phyloP scores from a whole-genome alignment of 2,113 vertebrate species.

The Pseudopipra pipra region DNA sequence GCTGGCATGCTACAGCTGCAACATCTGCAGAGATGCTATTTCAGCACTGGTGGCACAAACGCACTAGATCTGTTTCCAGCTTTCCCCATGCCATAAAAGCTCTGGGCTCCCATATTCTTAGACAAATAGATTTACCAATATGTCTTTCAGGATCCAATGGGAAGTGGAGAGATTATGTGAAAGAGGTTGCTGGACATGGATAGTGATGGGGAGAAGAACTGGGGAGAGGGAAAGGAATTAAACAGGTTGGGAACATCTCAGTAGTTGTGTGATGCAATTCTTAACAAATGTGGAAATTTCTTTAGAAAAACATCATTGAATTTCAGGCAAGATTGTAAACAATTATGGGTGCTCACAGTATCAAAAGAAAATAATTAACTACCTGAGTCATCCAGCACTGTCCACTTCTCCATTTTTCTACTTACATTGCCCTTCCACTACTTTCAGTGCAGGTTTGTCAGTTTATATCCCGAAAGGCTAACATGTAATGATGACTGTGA shows the following conservation, averaged over 20 bases:
- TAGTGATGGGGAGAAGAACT: background rate
- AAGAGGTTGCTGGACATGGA: background rate
- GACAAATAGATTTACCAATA: background rate
- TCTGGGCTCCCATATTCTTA: background rate
- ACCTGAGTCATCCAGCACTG: background rate
- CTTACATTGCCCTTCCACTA: background rate
- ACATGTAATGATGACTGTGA: background rate
- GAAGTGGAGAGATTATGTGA: background rate
- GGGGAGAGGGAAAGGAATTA: background rate
- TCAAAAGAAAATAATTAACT: background rate
- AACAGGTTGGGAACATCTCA: accelerated
- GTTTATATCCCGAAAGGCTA: background rate
- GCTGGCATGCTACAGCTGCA: background rate
- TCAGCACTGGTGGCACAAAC: background rate
- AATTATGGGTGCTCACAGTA: background rate
- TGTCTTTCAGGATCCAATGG: background rate
- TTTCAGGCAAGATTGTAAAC: background rate
- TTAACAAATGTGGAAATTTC: background rate
- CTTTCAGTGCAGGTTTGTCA: background rate
- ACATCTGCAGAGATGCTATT: background rate
- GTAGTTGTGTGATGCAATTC: background rate
- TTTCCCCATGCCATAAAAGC: background rate
- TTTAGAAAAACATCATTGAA: background rate
- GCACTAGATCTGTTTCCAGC: background rate
- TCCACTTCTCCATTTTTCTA: background rate